Evolutionary conservation across 2,113 vertebrate genomes (phyloP).

Genomic region (Australoheros scitulus): DNA sequence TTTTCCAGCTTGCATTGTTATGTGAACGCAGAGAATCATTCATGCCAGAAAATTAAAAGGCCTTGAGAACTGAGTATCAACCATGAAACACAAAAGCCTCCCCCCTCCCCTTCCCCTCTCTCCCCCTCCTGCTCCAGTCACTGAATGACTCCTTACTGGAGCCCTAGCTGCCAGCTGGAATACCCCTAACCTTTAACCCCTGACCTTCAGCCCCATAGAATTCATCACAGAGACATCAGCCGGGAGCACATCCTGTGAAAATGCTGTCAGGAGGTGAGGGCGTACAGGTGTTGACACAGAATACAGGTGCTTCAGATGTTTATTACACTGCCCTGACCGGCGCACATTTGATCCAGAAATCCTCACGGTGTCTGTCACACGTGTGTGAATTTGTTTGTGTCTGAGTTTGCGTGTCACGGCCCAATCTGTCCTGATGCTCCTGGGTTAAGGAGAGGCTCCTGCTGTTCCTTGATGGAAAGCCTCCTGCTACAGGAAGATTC

Average conservation of each 20-base stretch:
- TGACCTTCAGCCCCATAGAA: conserved; percentile 62
- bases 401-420: conserved; percentile 75
- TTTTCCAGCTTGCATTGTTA: neutral
- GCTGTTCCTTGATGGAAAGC: conserved; percentile 81
- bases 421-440: conserved; percentile 77
- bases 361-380: conserved; percentile 7
- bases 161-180: conserved; percentile 82
- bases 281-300: conserved; percentile 50
- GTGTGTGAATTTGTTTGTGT: conserved; percentile 18
- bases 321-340: neutral
- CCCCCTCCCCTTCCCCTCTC: neutral
- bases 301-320: conserved; percentile 63
- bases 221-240: conserved; percentile 57
- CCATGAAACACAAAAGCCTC: conserved; percentile 16
- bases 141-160: conserved; percentile 77
- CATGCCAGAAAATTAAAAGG: conserved; percentile 16
- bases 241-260: conserved; percentile 47
- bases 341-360: neutral
- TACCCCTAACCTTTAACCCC: conserved; percentile 75
- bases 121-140: conserved; percentile 45
- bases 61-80: conserved; percentile 26
- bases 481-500: conserved; percentile 79
- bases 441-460: conserved; percentile 77
- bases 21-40: conserved; percentile 10
- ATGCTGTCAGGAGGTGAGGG: neutral